Conservation (phyloP, 2,888 invertebrate genomes). For the Thereva nobilitata region DNA sequence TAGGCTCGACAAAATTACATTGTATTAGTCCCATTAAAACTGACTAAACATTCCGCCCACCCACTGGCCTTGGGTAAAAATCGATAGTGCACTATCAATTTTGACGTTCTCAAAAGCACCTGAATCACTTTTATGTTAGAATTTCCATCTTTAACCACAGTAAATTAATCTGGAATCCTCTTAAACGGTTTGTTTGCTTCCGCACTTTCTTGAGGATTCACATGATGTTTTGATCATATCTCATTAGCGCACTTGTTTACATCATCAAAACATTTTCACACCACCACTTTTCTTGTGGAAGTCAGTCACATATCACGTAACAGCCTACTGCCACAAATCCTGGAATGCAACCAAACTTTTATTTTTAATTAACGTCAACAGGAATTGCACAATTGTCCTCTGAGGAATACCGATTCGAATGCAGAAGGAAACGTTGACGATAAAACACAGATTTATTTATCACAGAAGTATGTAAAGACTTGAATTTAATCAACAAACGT, state of each 20-base stretch:
- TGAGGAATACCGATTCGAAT: too few relatives aligned
- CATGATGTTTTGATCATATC: too few relatives aligned
- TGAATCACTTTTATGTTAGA: background rate
- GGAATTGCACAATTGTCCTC: background rate
- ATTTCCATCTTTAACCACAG: background rate
- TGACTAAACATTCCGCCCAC: constrained; percentile 42
- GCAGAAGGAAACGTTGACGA: background rate
- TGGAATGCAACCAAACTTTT: background rate
- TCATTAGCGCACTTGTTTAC: constrained; percentile 22
- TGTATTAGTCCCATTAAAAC: constrained; percentile 16
- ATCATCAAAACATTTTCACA: constrained; percentile 28
- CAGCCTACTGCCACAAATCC: background rate
- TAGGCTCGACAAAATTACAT: constrained; percentile 2
- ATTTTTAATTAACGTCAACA: background rate
- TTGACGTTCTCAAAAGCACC: constrained; percentile 16
- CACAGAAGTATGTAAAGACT: constrained; percentile 21
- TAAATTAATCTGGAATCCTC: background rate
- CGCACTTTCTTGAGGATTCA: constrained; percentile 4
- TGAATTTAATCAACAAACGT: constrained; percentile 32
- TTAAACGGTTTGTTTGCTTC: constrained; percentile 3
- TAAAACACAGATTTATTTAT: background rate
- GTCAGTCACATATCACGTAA: constrained; percentile 4
- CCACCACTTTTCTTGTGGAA: constrained; percentile 4
- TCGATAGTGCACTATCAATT: constrained; percentile 48
- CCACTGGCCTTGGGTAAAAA: constrained; percentile 50